Base-by-base conservation (phyloP, 2,888 invertebrate genomes). In the Epirrhoe alternata region DNA sequence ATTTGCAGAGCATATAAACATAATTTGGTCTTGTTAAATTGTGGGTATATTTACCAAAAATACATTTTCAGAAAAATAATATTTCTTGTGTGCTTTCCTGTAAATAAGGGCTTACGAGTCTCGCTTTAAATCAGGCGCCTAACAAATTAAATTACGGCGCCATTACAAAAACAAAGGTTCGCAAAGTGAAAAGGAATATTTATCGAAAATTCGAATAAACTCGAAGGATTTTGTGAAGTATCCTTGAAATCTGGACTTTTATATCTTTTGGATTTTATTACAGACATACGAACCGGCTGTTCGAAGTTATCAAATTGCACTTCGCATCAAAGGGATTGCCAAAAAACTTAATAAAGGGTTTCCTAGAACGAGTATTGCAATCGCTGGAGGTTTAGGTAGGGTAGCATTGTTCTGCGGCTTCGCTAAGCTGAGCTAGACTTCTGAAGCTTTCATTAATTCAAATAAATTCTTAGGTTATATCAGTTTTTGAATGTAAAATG, bases 81-180 rank as follows among this genome's bases (percentile, higher is more conserved):
- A 45, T 17, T 60, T 52, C 42, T 52, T n/a, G 14, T 60, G 12
- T 58, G 10, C 50, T 24, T 24, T 24, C 8, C n/a, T 49, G 33
- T 57, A 30, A 42, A 30, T 17, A 30, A 17, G 10, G 6, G 10
- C 38, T 55, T 55, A 49, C 35, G 50, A 61, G 38, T 47, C 49
- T 50, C 24, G 33, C n/a, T 54, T 49, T 35, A 38, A 55, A 55
- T 38, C 24, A 35, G 24, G 49, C 38, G 47, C 38, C 6, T 33
- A n/a, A 61, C 50, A 55, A 53, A 55, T 55, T 38, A 6, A 47
- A 54, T 55, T 49, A 61, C 38, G 53, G 33, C 55, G n/a, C 38
- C 61, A 59, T 38, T 61, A 55, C 17, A 6, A 50, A 55, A 61
- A 33, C 54, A 38, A 60, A 45, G 45, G 31, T 47, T 57, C 7